Evolutionary conservation across 2,797 vertebrate genomes (phyloP).

Genomic region (Aythya fuligula): DNA sequence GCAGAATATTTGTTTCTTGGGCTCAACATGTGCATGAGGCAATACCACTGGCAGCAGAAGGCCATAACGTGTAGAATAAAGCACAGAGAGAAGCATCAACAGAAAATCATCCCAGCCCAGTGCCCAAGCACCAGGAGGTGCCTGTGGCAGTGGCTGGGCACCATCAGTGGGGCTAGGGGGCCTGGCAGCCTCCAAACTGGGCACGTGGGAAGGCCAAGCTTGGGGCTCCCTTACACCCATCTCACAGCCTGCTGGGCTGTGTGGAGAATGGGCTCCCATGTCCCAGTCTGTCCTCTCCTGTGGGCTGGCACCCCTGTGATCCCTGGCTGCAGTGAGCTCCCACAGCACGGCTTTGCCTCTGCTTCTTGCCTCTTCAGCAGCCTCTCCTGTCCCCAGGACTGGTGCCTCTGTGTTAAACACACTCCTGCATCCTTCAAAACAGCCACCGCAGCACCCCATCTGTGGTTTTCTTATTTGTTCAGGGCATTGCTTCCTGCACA

Average conservation of each 20-base stretch:
- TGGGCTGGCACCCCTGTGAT: not conserved
- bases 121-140: not conserved
- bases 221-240: not conserved
- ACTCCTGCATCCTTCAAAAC: not conserved
- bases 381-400: not conserved
- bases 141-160: not conserved
- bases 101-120: not conserved
- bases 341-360: not conserved
- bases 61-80: not conserved
- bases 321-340: not conserved
- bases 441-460: not conserved
- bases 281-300: not conserved
- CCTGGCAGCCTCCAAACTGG: not conserved
- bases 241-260: not conserved
- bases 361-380: not conserved
- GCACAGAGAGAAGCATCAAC: too few species aligned
- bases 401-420: too few species aligned
- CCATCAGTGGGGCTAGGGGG: not conserved
- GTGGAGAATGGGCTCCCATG: not conserved
- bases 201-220: too few species aligned
- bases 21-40: not conserved
- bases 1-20: not conserved
- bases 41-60: not conserved
- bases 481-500: not conserved
- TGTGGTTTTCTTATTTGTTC: not conserved